Percentiles rank a stretch among this genome's conserved stretches.
Conservation (phyloP, 2,113 vertebrate species). For the Podocnemis expansa region DNA sequence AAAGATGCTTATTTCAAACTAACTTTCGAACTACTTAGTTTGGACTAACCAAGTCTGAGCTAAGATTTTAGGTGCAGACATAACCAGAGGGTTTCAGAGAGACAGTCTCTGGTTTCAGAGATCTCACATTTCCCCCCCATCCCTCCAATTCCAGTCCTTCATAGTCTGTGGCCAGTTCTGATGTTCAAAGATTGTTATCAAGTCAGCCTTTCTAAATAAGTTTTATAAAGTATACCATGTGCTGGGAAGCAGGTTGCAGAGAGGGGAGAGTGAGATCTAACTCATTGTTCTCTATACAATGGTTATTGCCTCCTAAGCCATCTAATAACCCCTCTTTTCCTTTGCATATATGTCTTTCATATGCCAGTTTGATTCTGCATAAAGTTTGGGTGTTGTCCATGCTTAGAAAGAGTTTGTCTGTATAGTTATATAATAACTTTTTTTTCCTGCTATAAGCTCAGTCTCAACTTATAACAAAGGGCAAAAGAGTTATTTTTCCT, state of each 20-base stretch:
- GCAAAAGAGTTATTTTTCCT: background rate
- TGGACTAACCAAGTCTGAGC: too few species aligned
- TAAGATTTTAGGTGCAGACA: too few species aligned
- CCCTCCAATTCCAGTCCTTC: accelerated
- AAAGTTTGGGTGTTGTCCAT: background rate
- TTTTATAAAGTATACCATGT: background rate
- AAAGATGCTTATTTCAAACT: too few species aligned
- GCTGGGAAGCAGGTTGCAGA: background rate
- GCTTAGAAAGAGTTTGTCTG: background rate
- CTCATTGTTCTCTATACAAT: background rate
- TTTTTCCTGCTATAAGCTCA: background rate
- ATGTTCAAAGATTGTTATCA: background rate
- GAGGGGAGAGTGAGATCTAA: background rate
- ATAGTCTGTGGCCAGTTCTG: background rate
- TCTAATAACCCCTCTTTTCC: background rate
- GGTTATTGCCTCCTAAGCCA: background rate
- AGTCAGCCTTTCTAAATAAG: background rate
- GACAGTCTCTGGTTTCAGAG: background rate
- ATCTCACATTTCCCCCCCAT: background rate
- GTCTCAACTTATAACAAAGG: background rate
- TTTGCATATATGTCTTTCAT: background rate
- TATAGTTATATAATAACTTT: background rate
- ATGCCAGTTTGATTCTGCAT: background rate
- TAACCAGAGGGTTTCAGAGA: background rate
- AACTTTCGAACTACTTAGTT: too few species aligned